Base-by-base conservation (phyloP, 2,113 vertebrate species). In the Orthonyx spaldingii region DNA sequence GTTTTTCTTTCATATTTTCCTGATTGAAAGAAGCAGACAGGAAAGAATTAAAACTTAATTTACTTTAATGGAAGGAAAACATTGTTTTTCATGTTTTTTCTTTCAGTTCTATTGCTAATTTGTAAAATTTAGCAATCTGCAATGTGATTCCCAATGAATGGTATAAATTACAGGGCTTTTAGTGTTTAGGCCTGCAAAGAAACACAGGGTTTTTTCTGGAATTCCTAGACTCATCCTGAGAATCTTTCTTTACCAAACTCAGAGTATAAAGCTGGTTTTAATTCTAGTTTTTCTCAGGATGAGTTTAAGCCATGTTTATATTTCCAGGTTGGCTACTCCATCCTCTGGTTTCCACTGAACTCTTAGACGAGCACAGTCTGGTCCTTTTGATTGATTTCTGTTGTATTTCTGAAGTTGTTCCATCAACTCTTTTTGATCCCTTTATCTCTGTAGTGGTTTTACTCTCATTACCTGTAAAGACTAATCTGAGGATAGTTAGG, bases 331-430 rank as follows among this genome's bases (percentile, higher is more conserved):
- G n/a, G 18, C 35, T 87, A 57, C 64, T 84, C 50, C 56, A 70
- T 81, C 35, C 61, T 80, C 63, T 49, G 16, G 42, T 81, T 94
- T 93, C 61, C 33, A 66, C 42, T 56, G 63, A 89, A 42, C 56
- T 81, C 60, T 92, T 70, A 93, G 46, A 76, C 49, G 80, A 84
- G 35, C 46, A 50, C 24, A 64, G 3, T 65, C 47, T 93, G 30
- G 26, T 76, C 56, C 53, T 91, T 96, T 81, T 81, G 80, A 95
- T 86, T 89, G 84, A 92, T 96, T 95, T 90, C 80, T 65, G 24
- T 74, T 90, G 47, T 81, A 66, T 86, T 96, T 94, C 77, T 87
- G 82, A 94, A 89, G 46, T 81, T 87, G 46, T 93, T 96, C 83
- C 64, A 94, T 95, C 75, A 91, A 46, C 39, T 74, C 64, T 87